Percentiles rank a stretch among this genome's conserved stretches.
These are phyloP conservation scores for Polia nebulosa DNA, from an alignment of 2,888 invertebrate species.

Conservation along the genomic window DNA sequence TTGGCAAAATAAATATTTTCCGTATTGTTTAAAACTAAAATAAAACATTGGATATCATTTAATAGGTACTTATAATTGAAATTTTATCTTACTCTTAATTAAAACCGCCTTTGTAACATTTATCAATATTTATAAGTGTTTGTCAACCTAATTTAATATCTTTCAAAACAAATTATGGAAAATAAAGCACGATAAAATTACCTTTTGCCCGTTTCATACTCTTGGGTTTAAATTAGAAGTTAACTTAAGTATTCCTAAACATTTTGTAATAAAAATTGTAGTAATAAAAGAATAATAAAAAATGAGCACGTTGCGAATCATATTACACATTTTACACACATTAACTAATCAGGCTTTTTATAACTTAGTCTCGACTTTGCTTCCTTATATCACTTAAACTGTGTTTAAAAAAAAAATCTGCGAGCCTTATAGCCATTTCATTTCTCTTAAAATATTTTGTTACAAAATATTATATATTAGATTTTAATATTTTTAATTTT, in stretches of 20 bases:
- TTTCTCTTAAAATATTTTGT: not conserved
- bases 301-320: not conserved
- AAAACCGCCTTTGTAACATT: constrained; percentile 25
- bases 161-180: constrained; percentile 37
- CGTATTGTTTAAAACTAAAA: not conserved
- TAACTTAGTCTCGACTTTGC: not conserved
- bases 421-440: not conserved
- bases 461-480: not conserved
- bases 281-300: not conserved
- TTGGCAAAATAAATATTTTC: not conserved
- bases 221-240: not conserved
- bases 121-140: constrained; percentile 51
- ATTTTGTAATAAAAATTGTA: not conserved
- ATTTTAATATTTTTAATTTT: no score
- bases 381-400: not conserved
- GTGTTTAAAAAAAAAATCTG: not conserved
- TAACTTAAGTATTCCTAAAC: not conserved
- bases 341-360: not conserved
- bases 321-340: no score
- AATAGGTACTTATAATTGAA: constrained; percentile 9
- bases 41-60: not conserved
- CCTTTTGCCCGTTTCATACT: constrained; percentile 5
- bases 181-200: constrained; percentile 34
- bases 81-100: constrained; percentile 23
- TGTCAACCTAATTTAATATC: constrained; percentile 36